Conservation (phyloP, 2,113 vertebrate genomes). For the Zeus faber region DNA sequence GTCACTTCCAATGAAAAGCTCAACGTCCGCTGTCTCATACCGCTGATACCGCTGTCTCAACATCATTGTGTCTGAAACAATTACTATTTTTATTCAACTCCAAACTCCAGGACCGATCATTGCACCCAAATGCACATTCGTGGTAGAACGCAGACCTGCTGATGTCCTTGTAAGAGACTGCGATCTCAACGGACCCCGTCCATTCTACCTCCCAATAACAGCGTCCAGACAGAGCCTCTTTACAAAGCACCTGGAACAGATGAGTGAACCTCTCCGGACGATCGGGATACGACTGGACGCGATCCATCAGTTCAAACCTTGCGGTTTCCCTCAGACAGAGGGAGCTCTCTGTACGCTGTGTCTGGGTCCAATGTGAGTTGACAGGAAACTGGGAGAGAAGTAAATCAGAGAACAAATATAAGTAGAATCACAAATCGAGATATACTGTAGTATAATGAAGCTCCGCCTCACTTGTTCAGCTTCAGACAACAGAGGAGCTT, state of each 20-base stretch:
- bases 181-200: conserved; percentile 8
- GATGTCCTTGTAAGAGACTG: conserved; percentile 17
- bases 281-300: conserved; percentile 17
- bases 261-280: conserved; percentile 24
- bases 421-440: too few relatives aligned
- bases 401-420: neutral
- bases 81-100: neutral
- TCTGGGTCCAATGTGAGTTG: conserved; percentile 30
- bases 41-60: neutral
- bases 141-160: conserved; percentile 6
- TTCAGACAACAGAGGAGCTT: too few relatives aligned
- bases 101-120: conserved; percentile 22
- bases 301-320: conserved; percentile 1
- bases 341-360: conserved; percentile 23
- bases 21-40: too few relatives aligned
- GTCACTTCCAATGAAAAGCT: too few relatives aligned
- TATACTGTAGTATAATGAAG: too few relatives aligned
- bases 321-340: conserved; percentile 27
- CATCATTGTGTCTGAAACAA: conserved; percentile 3
- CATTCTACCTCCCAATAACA: conserved; percentile 32
- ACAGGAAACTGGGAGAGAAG: conserved; percentile 17
- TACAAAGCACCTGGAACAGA: conserved; percentile 23
- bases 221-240: conserved; percentile 9
- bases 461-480: too few relatives aligned
- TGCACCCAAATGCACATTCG: conserved; percentile 24